These are phyloP conservation scores for Telmatochromis bifrenatus DNA, from an alignment of 2,113 vertebrate genomes.

Conservation along the genomic window DNA sequence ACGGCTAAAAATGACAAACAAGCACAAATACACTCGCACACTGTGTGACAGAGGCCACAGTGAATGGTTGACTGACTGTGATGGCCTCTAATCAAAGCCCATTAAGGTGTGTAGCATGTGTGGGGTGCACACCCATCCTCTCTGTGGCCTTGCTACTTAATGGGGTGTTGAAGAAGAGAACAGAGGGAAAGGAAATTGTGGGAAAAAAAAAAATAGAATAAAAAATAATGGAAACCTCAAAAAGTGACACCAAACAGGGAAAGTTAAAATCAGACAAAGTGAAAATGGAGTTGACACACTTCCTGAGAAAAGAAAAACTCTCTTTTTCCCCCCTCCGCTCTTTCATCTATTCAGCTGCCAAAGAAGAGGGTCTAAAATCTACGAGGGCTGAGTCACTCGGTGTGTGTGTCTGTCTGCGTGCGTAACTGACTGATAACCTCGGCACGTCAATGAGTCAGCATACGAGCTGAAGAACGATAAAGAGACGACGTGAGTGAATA, in stretches of 20 bases:
- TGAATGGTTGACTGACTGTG: conserved; percentile 13
- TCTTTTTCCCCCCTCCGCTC: neutral
- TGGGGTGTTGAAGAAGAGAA: conserved; percentile 46
- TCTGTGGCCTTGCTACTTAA: conserved; percentile 60
- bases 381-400: conserved; percentile 24
- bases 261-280: neutral
- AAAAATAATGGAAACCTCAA: neutral
- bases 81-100: conserved; percentile 50
- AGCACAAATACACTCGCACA: neutral
- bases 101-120: conserved; percentile 30
- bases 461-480: neutral
- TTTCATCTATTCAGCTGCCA: conserved; percentile 6
- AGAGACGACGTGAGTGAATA: neutral
- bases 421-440: neutral
- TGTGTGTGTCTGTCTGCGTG: neutral
- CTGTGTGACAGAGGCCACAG: neutral
- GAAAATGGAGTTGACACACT: neutral
- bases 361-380: conserved; percentile 7
- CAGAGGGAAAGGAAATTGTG: conserved; percentile 14
- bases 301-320: neutral
- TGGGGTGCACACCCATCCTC: conserved; percentile 3
- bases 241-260: neutral
- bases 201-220: neutral
- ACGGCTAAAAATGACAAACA: neutral
- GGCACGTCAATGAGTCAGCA: neutral